Evolutionary conservation across 2,797 vertebrate genomes (phyloP).

Genomic region (Anguilla anguilla): DNA sequence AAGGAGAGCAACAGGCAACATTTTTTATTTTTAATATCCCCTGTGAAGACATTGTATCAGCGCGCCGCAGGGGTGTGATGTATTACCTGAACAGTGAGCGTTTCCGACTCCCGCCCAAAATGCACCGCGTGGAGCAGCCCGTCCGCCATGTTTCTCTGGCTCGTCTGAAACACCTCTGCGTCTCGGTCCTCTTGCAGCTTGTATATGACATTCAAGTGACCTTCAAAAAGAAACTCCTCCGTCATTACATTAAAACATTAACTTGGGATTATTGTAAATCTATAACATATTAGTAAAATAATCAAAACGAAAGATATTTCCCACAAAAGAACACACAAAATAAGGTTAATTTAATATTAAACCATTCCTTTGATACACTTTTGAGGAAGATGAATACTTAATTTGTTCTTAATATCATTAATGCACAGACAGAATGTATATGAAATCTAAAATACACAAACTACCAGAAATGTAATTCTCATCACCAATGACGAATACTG

Average conservation of each 20-base stretch:
- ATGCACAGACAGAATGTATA: background rate
- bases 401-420: background rate
- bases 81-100: slow-evolving; percentile 47
- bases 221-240: slow-evolving; percentile 33
- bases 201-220: slow-evolving; percentile 78
- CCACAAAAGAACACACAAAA: background rate
- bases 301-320: background rate
- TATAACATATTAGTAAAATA: background rate
- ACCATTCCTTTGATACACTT: background rate
- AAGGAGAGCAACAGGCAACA: background rate
- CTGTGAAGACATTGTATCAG: background rate
- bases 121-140: slow-evolving; percentile 69
- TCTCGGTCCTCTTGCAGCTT: slow-evolving; percentile 68
- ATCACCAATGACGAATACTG: background rate
- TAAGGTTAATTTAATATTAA: background rate
- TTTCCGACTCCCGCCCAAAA: slow-evolving; percentile 69
- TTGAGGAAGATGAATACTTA: background rate
- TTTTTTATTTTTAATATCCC: background rate
- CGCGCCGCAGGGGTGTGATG: background rate
- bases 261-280: no score
- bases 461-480: background rate
- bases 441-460: background rate
- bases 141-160: slow-evolving; percentile 70
- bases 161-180: slow-evolving; percentile 66
- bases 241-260: background rate